Evolutionary conservation across 2,113 vertebrate genomes (phyloP), one percentile per base, ranked within the genome.

Genomic region (Takifugu bimaculatus): DNA sequence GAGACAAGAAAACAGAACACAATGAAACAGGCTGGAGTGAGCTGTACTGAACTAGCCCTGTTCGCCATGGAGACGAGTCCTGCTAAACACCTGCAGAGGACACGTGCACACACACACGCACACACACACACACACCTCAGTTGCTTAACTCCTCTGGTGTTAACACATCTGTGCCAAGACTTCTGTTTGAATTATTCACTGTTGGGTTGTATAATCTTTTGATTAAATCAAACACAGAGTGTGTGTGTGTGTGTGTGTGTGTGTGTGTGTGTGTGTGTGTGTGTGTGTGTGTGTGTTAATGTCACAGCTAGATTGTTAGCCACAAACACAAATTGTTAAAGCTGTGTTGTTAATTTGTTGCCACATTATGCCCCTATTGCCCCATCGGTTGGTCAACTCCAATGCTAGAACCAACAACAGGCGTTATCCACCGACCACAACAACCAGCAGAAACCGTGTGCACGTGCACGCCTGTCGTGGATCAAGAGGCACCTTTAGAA

Each of bases 111-210:
- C 32, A 53, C 64, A 60, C 48, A 56, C 26, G 47, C 25, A 50
- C 42, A 65, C 20, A 11, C 56, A 56, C 35, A 60, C 45, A 56
- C 1, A 58, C 11, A 64, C 7, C 48, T 50, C 20, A 20, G 15
- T 39, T 39, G 35, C 35, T 39, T 39, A 70, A 73, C 28, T 14
- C 51, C 13, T 57, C 56, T 26, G 28, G 11, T 69, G 44, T 45
- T 50, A 53, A 57, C 57, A 47, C n/a, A 59, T 52, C 13, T n/a
- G 51, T 39, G 4, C 26, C 62, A 53, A 32, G 32, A 13, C n/a
- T 45, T 4, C 0, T 42, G 11, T 53, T 20, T 11, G 10, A 39
- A 20, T 5, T 3, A 47, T 44, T 35, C 11, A 6, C 20, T 35
- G 28, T 27, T 15, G 26, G 42, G 29, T 12, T 67, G 48, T 45